These are phyloP conservation scores for Cheilosia soror DNA, from an alignment of 2,888 invertebrate genomes.

Conservation along the genomic window DNA sequence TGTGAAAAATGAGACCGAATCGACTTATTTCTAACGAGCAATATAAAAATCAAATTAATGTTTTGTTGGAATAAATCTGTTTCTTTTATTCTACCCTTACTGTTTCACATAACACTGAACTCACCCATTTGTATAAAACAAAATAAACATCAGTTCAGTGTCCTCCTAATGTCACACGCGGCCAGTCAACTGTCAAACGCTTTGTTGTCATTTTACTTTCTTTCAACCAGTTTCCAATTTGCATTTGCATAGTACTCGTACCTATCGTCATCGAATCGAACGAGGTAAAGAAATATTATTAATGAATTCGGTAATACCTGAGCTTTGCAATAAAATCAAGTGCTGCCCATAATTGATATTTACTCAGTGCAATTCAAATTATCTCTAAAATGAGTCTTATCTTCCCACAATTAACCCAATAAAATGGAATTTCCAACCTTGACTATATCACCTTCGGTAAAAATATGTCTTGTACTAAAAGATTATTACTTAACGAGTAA, in stretches of 20 bases:
- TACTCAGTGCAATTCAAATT: neutral
- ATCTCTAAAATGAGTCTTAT: constrained; percentile 7
- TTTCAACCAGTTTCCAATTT: constrained; percentile 21
- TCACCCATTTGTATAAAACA: constrained; percentile 5
- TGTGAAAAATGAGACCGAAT: no score
- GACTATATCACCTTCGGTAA: constrained; percentile 27
- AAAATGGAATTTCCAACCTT: constrained; percentile 14
- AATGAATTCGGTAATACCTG: neutral
- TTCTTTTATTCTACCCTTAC: neutral
- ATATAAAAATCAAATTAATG: no score
- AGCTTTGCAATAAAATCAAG: neutral
- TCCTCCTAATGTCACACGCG: constrained; percentile 26
- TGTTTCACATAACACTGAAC: constrained; percentile 10
- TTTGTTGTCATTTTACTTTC: constrained; percentile 55
- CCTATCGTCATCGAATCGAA: neutral
- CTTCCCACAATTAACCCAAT: constrained; percentile 1
- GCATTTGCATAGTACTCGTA: constrained; percentile 31
- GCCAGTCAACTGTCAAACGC: constrained; percentile 52
- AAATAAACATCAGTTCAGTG: constrained; percentile 40
- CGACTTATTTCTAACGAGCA: no score
- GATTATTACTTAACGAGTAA: constrained; percentile 20
- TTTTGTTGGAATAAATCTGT: neutral
- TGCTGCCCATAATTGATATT: neutral
- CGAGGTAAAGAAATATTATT: constrained; percentile 18
- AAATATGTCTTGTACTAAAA: constrained; percentile 2